Evolutionary conservation across 2,888 invertebrate genomes (phyloP), one percentile per base, ranked within the genome.

Genomic region (Tyria jacobaeae): DNA sequence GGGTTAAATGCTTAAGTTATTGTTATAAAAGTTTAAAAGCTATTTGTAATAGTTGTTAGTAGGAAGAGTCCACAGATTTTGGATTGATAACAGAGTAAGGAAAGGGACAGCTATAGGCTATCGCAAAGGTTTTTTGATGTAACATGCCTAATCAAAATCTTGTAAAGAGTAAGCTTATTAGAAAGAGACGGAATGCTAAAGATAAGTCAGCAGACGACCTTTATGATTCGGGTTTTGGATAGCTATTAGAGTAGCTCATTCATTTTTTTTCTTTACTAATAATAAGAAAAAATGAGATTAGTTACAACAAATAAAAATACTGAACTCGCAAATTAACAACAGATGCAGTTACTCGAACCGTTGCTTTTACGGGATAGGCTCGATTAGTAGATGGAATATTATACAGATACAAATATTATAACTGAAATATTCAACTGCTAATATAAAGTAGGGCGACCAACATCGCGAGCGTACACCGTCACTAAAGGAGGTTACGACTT

Each of bases 361-460:
- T 31, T 10, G 10, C 21, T 1, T 3, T n/a, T 41, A 41, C 10
- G 9, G 9, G 10, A 41, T 35, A 17, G 17, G 21, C 21, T 44
- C 44, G 21, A 44, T 44, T 44, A 44, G 21, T 21, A 44, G 44
- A 44, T 44, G 44, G 21, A 44, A 21, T 12, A 44, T 44, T 21
- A 44, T 44, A 44, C 10, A 12, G 21, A 50, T n/a, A 12, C 17
- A 31, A 10, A 34, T 10, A 49, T 49, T 14, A 15, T 2, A 7
- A 27, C 15, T 15, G 17, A 49, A 17, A 27, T 34, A 52, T 21
- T 52, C 17, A 41, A 54, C 53, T 10, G n/a, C 21, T 41, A 54
- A 54, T 47, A 15, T 34, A 55, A 54, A 47, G 34, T 55, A 47
- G 55, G 41, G 34, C 55, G 27, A 21, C 21, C n/a, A 31, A 24